A percentile compares a stretch with the other conserved stretches of the same genome.
Evolutionary conservation across 1,140 invertebrate species (phyloP).

Genomic region (Elysia chlorotica): DNA sequence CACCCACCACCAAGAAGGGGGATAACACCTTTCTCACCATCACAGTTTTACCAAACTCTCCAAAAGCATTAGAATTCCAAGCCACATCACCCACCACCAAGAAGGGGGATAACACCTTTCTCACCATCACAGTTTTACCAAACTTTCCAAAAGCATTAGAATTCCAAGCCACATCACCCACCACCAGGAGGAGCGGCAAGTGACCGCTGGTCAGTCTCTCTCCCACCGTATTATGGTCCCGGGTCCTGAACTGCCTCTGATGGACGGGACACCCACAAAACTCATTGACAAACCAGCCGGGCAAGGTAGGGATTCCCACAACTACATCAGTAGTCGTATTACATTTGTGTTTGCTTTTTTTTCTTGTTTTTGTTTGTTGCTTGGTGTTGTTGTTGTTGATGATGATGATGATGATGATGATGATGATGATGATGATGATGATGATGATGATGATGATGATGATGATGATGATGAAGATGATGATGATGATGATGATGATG

Average conservation of each 20-base stretch:
- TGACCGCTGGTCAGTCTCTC: background rate
- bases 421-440: background rate
- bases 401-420: background rate
- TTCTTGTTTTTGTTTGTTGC: background rate
- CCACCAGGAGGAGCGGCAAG: background rate
- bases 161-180: background rate
- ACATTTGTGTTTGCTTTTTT: background rate
- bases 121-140: background rate
- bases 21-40: too few species aligned
- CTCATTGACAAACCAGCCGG: constrained; percentile 47
- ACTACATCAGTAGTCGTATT: too few species aligned
- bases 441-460: background rate
- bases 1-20: too few species aligned
- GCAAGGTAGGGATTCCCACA: constrained; percentile 51
- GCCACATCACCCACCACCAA: background rate
- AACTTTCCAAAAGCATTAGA: background rate
- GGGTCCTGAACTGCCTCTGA: constrained; percentile 28
- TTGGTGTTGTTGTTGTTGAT: too few species aligned
- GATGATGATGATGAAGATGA: background rate
- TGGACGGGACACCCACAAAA: constrained; percentile 40
- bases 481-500: constrained; percentile 7
- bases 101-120: background rate
- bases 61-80: background rate
- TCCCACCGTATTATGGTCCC: constrained; percentile 25
- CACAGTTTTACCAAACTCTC: background rate